Conservation (phyloP, 2,797 vertebrate genomes). For the Orientallactaga sibirica region DNA sequence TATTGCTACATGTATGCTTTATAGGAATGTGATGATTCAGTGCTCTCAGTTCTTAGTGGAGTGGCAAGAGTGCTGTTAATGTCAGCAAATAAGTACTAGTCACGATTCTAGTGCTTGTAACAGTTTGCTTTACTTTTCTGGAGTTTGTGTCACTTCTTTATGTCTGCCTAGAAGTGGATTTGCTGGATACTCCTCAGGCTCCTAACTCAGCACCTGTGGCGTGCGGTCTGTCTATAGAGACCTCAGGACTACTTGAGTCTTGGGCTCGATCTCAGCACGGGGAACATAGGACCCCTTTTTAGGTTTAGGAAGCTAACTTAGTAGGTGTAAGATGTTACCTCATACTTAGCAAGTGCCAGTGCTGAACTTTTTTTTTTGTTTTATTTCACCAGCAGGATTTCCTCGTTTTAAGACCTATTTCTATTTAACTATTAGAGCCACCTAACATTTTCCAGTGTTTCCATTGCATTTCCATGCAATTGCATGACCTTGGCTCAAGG, state of each 20-base stretch:
- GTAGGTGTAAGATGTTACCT: neutral
- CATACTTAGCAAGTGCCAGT: neutral
- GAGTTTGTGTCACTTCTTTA: neutral
- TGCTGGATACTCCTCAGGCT: neutral
- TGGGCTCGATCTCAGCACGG: neutral
- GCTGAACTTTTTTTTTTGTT: neutral
- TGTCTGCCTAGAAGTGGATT: neutral
- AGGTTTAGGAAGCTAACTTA: neutral
- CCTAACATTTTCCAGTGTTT: neutral
- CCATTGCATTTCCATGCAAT: neutral
- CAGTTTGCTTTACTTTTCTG: neutral
- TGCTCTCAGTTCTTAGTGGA: neutral
- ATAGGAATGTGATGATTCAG: neutral
- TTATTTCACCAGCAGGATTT: neutral
- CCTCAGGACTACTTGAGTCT: neutral
- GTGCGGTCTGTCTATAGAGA: neutral
- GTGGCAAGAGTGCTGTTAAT: neutral
- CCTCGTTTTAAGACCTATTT: slow-evolving; percentile 1
- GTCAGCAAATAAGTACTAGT: neutral
- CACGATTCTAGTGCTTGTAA: neutral
- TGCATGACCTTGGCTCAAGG: neutral
- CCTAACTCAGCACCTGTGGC: neutral
- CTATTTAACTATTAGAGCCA: slow-evolving; percentile 32
- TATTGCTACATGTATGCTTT: neutral
- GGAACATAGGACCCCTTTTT: too few relatives aligned